These are phyloP conservation scores for Lepidocyrtoides sp. DNA, from an alignment of 2,888 invertebrate genomes.

Conservation along the genomic window DNA sequence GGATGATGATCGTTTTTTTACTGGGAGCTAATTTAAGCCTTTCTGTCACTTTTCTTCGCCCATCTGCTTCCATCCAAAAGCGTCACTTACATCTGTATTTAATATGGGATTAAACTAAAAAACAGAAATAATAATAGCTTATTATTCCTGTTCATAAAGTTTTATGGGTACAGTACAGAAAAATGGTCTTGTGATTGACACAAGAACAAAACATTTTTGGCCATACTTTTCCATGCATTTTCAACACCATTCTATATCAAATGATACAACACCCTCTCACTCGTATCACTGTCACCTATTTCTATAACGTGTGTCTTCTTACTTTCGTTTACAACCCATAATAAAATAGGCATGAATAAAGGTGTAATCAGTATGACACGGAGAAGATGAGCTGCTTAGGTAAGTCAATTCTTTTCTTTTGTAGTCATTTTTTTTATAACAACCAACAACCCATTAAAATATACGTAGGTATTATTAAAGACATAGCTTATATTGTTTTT, in stretches of 20 bases:
- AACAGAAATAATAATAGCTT: not conserved
- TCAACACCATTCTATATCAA: no score
- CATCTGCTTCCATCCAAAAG: not conserved
- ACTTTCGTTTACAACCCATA: no score
- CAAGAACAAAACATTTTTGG: no score
- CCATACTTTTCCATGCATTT: no score
- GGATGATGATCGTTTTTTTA: not conserved
- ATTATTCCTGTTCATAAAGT: not conserved
- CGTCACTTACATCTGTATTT: not conserved
- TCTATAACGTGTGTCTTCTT: no score
- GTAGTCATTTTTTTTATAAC: not conserved
- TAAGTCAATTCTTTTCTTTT: slow-evolving; percentile 18
- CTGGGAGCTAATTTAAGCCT: slow-evolving; percentile 1
- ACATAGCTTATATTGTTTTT: no score
- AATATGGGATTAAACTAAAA: not conserved
- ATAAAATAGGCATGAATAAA: no score
- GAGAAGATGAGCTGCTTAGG: slow-evolving; percentile 50
- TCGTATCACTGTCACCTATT: no score
- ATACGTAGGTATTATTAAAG: not conserved
- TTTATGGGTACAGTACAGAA: not conserved
- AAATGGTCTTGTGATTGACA: not conserved
- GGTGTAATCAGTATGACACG: not conserved
- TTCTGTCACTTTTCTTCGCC: slow-evolving; percentile 5
- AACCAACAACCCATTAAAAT: not conserved
- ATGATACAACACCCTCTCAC: no score